Conservation (phyloP, 2,113 vertebrate species). For the Xiphophorus couchianus region DNA sequence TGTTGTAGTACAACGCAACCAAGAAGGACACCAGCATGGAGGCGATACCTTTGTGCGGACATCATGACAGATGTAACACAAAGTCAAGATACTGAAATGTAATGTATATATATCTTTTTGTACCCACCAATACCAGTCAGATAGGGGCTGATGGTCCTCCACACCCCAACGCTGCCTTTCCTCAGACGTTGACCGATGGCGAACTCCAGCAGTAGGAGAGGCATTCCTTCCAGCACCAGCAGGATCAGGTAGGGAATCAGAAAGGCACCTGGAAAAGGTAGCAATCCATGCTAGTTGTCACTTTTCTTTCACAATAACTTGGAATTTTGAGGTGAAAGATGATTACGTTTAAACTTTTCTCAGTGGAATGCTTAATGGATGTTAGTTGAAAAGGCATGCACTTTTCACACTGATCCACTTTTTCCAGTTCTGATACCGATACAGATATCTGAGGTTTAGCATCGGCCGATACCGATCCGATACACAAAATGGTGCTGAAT, state of each 20-base stretch:
- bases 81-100: neutral
- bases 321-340: neutral
- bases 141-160: conserved; percentile 86
- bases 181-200: conserved; percentile 91
- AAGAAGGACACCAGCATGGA: conserved; percentile 90
- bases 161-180: conserved; percentile 87
- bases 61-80: neutral
- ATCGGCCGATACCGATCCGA: too few relatives aligned
- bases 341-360: neutral
- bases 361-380: neutral
- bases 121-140: conserved; percentile 87
- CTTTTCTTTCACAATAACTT: neutral
- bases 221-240: conserved; percentile 89
- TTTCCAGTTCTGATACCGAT: too few relatives aligned
- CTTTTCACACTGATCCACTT: too few relatives aligned
- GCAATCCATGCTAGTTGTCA: neutral
- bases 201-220: conserved; percentile 90
- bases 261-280: conserved; percentile 85
- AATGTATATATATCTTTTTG: neutral
- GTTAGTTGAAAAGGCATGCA: too few relatives aligned
- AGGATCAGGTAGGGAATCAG: conserved; percentile 94
- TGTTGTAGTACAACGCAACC: conserved; percentile 91
- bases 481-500: too few relatives aligned
- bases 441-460: too few relatives aligned
- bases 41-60: conserved; percentile 80